Base-by-base conservation (phyloP, 2,113 vertebrate genomes). In the Callipepla californica region DNA sequence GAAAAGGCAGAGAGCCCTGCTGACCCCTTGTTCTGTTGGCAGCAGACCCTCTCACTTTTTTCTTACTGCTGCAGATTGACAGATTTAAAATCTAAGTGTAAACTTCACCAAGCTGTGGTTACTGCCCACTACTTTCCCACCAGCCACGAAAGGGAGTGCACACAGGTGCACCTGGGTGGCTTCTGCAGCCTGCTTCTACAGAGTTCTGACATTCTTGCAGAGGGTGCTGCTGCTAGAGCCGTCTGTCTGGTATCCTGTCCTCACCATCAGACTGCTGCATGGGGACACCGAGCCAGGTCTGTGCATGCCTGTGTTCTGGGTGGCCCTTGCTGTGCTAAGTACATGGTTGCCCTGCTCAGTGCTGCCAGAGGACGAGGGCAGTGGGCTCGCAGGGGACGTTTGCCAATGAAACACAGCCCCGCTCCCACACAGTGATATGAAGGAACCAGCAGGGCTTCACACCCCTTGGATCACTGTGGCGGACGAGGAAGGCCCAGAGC, bases 281-380 rank as follows among this genome's bases (percentile, higher is more conserved):
- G 18, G 20, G 50, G 18, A 32, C 8, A 2, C 6, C 4, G n/a
- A 40, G n/a, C 32, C 0, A 1, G 50, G 19, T 26, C 0, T 3
- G 17, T 26, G 20, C 1, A 0, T 15, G 13, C 2, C 25, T 7
- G 18, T 5, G 14, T 15, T 2, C 8, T 0, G 15, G 38, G 15
- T 32, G 55, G 3, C 18, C n/a, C 21, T 11, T 6, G 47, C 51
- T 7, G 22, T 17, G 65, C 51, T 3, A n/a, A 4, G 32, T 5
- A 4, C 1, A 2, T 3, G 48, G 9, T 40, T 0, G 0, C n/a
- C 1, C 17, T 0, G 0, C 1, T 1, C 3, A 32, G 9, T 26
- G 40, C 53, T 18, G 28, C 22, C 25, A 45, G 22, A 18, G 17
- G 55, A 9, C 32, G 12, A 6, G 5, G 19, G 2, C 9, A 40